Conservation (phyloP, 2,888 invertebrate genomes). For the Apotomis betuletana region DNA sequence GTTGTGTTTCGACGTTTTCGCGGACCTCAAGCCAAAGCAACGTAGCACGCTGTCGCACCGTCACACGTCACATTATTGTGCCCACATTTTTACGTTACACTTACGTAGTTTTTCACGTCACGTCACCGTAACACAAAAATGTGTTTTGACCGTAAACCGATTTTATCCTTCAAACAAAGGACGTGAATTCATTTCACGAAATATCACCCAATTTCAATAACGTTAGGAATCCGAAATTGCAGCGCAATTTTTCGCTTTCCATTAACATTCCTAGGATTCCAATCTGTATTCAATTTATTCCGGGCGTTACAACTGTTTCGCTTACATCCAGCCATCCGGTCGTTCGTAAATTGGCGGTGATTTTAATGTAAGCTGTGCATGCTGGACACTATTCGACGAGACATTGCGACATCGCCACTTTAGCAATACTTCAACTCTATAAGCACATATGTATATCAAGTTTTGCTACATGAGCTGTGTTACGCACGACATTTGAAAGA, state of each 20-base stretch:
- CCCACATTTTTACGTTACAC: too few species aligned
- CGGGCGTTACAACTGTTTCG: slow-evolving; percentile 55
- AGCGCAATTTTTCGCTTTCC: slow-evolving; percentile 60
- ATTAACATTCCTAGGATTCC: slow-evolving; percentile 65
- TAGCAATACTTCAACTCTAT: too few species aligned
- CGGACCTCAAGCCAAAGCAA: too few species aligned
- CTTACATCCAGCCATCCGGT: slow-evolving; percentile 51
- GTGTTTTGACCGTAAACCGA: neutral
- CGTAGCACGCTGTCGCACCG: too few species aligned
- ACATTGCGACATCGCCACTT: too few species aligned
- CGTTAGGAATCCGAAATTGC: slow-evolving; percentile 60
- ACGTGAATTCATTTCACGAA: slow-evolving; percentile 43
- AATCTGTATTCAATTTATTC: slow-evolving; percentile 64
- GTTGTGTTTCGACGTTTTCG: too few species aligned
- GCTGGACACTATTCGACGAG: slow-evolving; percentile 22
- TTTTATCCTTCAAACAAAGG: slow-evolving; percentile 9
- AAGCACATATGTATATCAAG: too few species aligned
- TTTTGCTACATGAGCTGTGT: too few species aligned
- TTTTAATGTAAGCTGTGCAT: slow-evolving; percentile 52
- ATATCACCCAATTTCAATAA: slow-evolving; percentile 58
- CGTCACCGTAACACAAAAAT: neutral
- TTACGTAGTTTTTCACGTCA: too few species aligned
- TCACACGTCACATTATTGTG: too few species aligned
- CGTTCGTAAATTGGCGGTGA: slow-evolving; percentile 49
- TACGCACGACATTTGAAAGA: too few species aligned